Evolutionary conservation across 2,888 invertebrate genomes (phyloP).

Genomic region (Zaprionus lineosus): DNA sequence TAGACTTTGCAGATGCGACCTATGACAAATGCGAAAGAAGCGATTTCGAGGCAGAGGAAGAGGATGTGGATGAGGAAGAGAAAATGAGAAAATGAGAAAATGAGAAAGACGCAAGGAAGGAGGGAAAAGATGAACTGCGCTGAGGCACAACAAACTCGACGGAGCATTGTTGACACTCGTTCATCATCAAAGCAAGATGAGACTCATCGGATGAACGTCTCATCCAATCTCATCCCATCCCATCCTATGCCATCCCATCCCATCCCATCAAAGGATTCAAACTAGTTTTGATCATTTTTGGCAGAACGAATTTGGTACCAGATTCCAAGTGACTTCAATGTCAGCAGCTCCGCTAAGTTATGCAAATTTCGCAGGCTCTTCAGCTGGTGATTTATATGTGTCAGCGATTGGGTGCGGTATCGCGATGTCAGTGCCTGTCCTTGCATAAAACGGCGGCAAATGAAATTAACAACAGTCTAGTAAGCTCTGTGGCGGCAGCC

Average conservation of each 20-base stretch:
- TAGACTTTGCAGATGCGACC: constrained; percentile 11
- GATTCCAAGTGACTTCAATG: constrained; percentile 37
- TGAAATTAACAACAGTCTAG: constrained; percentile 65
- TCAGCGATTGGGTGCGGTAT: constrained; percentile 36
- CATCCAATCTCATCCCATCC: constrained; percentile 3
- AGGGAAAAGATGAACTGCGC: too few relatives aligned
- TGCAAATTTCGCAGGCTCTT: constrained; percentile 63
- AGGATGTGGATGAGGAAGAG: constrained; percentile 24
- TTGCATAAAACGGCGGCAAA: constrained; percentile 71
- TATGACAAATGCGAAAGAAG: too few relatives aligned
- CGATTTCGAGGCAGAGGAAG: constrained; percentile 37
- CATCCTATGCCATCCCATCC: neutral
- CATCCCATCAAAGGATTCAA: constrained; percentile 61
- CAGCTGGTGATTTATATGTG: constrained; percentile 64
- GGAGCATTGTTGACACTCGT: constrained; percentile 43
- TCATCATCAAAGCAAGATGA: constrained; percentile 37
- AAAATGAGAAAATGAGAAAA: neutral
- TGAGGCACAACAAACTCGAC: constrained; percentile 4
- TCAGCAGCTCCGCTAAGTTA: constrained; percentile 43
- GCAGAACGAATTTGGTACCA: constrained; percentile 59
- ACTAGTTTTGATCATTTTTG: constrained; percentile 55
- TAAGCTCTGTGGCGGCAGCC: neutral
- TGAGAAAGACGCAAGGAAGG: too few relatives aligned
- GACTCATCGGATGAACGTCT: neutral
- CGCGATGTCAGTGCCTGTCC: constrained; percentile 46